Evolutionary conservation across 2,113 vertebrate species (phyloP).

Genomic region (Scopus umbretta): DNA sequence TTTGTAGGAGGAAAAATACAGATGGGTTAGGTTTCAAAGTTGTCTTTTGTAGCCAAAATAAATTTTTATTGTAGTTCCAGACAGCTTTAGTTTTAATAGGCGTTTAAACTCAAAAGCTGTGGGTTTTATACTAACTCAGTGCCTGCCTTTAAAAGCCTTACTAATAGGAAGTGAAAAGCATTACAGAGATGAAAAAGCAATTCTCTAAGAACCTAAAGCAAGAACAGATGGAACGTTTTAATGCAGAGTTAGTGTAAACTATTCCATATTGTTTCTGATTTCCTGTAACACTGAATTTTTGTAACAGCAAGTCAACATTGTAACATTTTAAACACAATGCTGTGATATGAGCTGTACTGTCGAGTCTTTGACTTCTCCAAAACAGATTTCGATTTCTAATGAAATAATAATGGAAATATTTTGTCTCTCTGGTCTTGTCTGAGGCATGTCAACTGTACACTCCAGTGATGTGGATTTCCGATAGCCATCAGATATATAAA

Average conservation of each 20-base stretch:
- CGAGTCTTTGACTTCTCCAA: background rate
- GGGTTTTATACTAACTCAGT: conserved; percentile 56
- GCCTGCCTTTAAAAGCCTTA: conserved; percentile 61
- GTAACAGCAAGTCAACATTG: conserved; percentile 39
- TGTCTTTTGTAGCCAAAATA: conserved; percentile 63
- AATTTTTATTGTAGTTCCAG: conserved; percentile 51
- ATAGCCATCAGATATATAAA: background rate
- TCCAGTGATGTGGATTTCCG: background rate
- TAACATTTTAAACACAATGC: conserved; percentile 31
- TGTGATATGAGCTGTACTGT: background rate
- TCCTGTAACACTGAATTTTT: conserved; percentile 60
- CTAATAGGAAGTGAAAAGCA: conserved; percentile 69
- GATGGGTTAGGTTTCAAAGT: conserved; percentile 54
- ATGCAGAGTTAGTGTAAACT: conserved; percentile 61
- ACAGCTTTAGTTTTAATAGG: conserved; percentile 64
- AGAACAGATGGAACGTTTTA: conserved; percentile 57
- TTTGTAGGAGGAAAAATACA: conserved; percentile 58
- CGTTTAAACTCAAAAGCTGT: conserved; percentile 59
- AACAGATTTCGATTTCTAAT: background rate
- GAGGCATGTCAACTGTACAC: background rate
- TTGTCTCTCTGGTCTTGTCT: conserved; percentile 8
- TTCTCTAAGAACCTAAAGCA: conserved; percentile 53
- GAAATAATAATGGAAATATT: background rate
- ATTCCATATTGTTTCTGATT: conserved; percentile 70
- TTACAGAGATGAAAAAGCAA: conserved; percentile 59